Percentiles rank a stretch among this genome's conserved stretches.
Evolutionary conservation across 1,140 invertebrate species (phyloP).

Genomic region (Heliconius congener): DNA sequence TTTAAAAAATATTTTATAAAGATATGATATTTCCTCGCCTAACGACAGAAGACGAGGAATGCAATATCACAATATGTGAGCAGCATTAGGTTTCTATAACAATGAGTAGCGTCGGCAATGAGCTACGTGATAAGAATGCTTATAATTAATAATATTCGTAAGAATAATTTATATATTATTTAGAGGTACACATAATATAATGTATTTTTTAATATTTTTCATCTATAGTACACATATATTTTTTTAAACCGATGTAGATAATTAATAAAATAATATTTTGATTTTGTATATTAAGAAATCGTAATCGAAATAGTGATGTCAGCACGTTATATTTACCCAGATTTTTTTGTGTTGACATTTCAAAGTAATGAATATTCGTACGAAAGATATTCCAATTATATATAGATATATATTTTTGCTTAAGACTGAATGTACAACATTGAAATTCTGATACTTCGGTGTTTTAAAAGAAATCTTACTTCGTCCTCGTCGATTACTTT

Average conservation of each 20-base stretch:
- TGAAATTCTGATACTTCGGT: not conserved
- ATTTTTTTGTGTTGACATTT: no score
- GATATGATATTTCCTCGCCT: not conserved
- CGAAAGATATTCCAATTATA: no score
- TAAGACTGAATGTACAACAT: no score
- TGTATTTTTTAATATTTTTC: not conserved
- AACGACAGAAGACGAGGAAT: conserved; percentile 23
- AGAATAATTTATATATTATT: not conserved
- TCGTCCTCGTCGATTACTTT: not conserved
- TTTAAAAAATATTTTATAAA: not conserved
- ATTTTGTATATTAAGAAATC: no score
- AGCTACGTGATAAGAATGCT: conserved; percentile 13
- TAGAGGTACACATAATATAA: not conserved
- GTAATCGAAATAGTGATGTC: no score
- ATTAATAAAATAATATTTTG: no score
- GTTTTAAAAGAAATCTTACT: not conserved
- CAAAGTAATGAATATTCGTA: no score
- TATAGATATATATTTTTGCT: no score
- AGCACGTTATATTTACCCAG: no score
- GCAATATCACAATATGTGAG: conserved; percentile 23
- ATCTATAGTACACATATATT: no score
- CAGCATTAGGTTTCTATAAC: conserved; percentile 27
- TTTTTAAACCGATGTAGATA: no score
- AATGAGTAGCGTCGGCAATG: conserved; percentile 11
- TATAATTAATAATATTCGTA: not conserved